Evolutionary conservation across 2,888 invertebrate species (phyloP).

Genomic region (Notocelia uddmanniana): DNA sequence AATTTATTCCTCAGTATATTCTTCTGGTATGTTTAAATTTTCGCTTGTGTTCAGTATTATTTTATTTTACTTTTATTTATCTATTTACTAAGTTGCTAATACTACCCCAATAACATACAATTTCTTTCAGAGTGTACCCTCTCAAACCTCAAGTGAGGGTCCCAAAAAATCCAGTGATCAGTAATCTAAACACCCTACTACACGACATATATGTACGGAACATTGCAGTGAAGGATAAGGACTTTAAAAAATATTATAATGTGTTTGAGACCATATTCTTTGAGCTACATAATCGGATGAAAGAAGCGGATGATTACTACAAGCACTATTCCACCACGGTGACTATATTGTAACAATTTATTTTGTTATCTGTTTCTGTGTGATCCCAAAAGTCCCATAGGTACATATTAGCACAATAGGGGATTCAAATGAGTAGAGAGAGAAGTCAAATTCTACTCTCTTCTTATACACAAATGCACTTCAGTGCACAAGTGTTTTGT

Average conservation of each 20-base stretch:
- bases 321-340: constrained; percentile 69
- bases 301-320: constrained; percentile 69
- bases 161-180: constrained; percentile 58
- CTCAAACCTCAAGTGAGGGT: constrained; percentile 46
- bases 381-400: too few relatives aligned
- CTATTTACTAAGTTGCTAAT: too few relatives aligned
- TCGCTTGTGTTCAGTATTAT: too few relatives aligned
- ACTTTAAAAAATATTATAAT: constrained; percentile 63
- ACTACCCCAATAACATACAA: too few relatives aligned
- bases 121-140: constrained; percentile 16
- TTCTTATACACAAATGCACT: too few relatives aligned
- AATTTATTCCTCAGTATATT: too few relatives aligned
- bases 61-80: too few relatives aligned
- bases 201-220: constrained; percentile 64
- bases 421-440: too few relatives aligned
- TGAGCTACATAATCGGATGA: constrained; percentile 67
- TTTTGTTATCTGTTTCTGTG: not conserved
- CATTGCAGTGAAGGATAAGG: constrained; percentile 61
- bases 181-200: constrained; percentile 65
- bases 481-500: not conserved
- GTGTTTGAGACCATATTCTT: constrained; percentile 66
- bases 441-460: too few relatives aligned
- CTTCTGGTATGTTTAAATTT: too few relatives aligned
- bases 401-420: too few relatives aligned
- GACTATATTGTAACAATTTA: constrained; percentile 48